phyloP scores from a whole-genome alignment of 2,113 vertebrate species.

The Amazona vittata region DNA sequence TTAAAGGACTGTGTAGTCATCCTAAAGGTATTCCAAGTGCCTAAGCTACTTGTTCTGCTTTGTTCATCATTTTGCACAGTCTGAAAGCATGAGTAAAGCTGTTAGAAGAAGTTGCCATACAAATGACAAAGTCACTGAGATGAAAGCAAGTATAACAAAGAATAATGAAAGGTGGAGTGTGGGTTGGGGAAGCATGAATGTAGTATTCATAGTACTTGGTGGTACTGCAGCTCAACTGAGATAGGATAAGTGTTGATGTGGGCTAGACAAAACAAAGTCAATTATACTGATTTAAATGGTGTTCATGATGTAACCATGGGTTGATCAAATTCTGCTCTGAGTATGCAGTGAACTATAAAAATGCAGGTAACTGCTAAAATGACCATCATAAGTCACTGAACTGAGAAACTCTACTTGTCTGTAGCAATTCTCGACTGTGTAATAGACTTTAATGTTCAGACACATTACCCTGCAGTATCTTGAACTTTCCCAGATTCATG shows the following conservation, averaged over 20 bases:
- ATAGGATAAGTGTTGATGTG: neutral
- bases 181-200: neutral
- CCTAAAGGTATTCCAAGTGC: neutral
- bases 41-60: neutral
- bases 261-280: neutral
- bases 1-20: neutral
- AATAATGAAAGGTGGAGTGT: neutral
- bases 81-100: neutral
- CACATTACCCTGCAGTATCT: neutral
- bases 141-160: neutral
- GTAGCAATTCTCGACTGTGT: neutral
- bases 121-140: neutral
- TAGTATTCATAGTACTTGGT: neutral
- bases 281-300: neutral
- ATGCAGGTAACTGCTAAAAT: neutral
- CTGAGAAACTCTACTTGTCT: neutral
- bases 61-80: neutral
- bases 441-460: neutral
- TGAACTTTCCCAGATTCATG: neutral
- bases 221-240: neutral
- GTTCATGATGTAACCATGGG: neutral
- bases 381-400: rapidly evolving
- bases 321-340: neutral
- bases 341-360: neutral
- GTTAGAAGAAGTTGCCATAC: neutral